phyloP scores from a whole-genome alignment of 2,888 invertebrate genomes.

The Pristionchus arcanus region DNA sequence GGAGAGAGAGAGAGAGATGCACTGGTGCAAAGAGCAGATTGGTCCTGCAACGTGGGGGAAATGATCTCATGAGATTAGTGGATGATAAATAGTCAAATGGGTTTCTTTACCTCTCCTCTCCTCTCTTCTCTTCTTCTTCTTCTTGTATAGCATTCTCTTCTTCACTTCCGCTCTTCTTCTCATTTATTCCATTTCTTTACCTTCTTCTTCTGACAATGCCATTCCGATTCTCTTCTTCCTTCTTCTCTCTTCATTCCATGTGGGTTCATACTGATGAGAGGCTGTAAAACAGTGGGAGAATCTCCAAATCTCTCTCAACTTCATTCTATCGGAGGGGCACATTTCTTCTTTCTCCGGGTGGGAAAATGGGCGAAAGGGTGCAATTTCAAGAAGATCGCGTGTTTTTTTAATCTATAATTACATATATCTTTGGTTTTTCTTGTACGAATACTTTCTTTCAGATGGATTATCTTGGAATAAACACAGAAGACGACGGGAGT shows the following conservation, averaged over 20 bases:
- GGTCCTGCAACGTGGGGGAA: not conserved
- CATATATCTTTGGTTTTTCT: not conserved
- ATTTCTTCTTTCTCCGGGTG: not conserved
- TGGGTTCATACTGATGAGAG: not conserved
- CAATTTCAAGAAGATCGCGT: slow-evolving; percentile 4
- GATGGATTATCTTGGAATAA: slow-evolving; percentile 72
- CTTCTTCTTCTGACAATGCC: slow-evolving; percentile 48
- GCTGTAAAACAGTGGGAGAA: slow-evolving; percentile 8
- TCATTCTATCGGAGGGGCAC: not conserved
- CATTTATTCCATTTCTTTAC: slow-evolving; percentile 35
- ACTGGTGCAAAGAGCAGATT: slow-evolving; percentile 2
- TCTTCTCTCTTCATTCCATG: not conserved
- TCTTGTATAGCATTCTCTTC: not conserved
- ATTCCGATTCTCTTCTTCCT: slow-evolving; percentile 12
- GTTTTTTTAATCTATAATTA: slow-evolving; percentile 1
- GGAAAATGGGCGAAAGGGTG: not conserved
- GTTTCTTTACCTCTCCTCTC: not conserved
- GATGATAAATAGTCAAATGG: slow-evolving; percentile 33
- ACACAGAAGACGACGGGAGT: slow-evolving; percentile 64
- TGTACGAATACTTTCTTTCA: slow-evolving; percentile 57
- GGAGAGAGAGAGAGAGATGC: not conserved
- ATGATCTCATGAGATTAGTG: slow-evolving; percentile 6
- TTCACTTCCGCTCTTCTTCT: not conserved
- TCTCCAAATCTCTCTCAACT: not conserved
- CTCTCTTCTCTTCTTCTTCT: slow-evolving; percentile 7